Conservation (phyloP, 2,888 invertebrate species). For the Beris chalybata region DNA sequence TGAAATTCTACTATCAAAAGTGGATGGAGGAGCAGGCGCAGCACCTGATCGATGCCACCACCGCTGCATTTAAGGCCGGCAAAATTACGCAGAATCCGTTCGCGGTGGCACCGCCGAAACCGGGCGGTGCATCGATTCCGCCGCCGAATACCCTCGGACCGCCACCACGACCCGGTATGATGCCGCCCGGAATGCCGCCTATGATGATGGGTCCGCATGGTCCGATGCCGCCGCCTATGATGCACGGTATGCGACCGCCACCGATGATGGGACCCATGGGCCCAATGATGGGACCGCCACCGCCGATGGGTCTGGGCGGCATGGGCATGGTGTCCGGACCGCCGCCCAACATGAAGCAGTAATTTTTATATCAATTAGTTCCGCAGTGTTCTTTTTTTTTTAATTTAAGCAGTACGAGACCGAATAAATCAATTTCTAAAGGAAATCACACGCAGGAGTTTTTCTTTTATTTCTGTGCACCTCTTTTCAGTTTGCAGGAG, state of each 20-base stretch:
- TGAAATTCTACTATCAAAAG: slow-evolving; percentile 98
- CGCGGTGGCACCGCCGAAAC: slow-evolving; percentile 63
- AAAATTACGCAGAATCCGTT: slow-evolving; percentile 94
- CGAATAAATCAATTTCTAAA: too few species aligned
- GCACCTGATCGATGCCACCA: slow-evolving; percentile 96
- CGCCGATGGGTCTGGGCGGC: slow-evolving; percentile 72
- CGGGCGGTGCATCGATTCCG: slow-evolving; percentile 75
- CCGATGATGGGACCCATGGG: slow-evolving; percentile 77
- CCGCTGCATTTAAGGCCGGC: slow-evolving; percentile 96
- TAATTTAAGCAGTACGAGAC: too few species aligned
- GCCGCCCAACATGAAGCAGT: slow-evolving; percentile 59
- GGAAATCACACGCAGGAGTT: too few species aligned
- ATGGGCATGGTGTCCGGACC: slow-evolving; percentile 72
- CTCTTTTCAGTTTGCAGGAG: too few species aligned
- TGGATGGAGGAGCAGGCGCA: slow-evolving; percentile 99
- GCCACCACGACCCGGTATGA: slow-evolving; percentile 62
- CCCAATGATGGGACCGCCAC: slow-evolving; percentile 68
- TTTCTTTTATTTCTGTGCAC: too few species aligned
- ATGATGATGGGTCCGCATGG: slow-evolving; percentile 71
- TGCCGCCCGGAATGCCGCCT: slow-evolving; percentile 69
- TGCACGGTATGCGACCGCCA: slow-evolving; percentile 74
- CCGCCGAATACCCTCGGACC: slow-evolving; percentile 69
- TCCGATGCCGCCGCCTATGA: slow-evolving; percentile 75
- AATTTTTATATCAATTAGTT: too few species aligned
- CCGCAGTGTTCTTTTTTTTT: too few species aligned